A percentile compares a stretch with the other conserved stretches of the same genome.
phyloP scores from a whole-genome alignment of 2,888 invertebrate genomes.

The Mactromeris polynyma region DNA sequence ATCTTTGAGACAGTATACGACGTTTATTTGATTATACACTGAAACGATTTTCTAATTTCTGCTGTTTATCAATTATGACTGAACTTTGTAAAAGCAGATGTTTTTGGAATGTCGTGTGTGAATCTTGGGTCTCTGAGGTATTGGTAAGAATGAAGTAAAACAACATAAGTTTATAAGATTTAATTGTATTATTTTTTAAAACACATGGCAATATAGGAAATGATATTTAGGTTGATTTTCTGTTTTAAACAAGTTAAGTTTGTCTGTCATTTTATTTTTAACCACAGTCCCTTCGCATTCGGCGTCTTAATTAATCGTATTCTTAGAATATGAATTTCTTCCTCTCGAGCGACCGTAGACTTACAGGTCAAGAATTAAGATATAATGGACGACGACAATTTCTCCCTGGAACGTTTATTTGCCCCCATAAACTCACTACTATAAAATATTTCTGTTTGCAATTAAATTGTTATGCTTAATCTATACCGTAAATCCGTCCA shows the following conservation, averaged over 20 bases:
- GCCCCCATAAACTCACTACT: constrained; percentile 39
- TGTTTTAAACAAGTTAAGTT: not conserved
- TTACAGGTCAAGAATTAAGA: not conserved
- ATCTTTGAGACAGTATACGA: too few relatives aligned
- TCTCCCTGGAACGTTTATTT: constrained; percentile 11
- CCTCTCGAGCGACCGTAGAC: not conserved
- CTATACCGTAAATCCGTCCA: constrained; percentile 59
- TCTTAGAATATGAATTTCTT: not conserved
- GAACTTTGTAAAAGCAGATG: too few relatives aligned
- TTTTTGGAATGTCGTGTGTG: too few relatives aligned
- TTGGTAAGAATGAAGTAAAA: too few relatives aligned
- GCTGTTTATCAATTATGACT: too few relatives aligned
- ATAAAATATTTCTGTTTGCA: constrained; percentile 55
- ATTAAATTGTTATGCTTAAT: constrained; percentile 67
- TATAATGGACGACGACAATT: not conserved
- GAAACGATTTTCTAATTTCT: too few relatives aligned
- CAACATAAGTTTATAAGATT: too few relatives aligned
- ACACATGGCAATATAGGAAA: too few relatives aligned
- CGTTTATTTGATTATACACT: too few relatives aligned
- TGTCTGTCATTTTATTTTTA: not conserved
- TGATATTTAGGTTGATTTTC: too few relatives aligned
- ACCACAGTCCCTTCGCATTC: not conserved
- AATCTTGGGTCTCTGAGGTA: too few relatives aligned
- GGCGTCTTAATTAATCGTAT: not conserved
- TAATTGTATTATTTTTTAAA: too few relatives aligned